These are phyloP conservation scores for Pygmarrhopalites habei DNA, from an alignment of 1,140 invertebrate genomes.

Conservation along the genomic window DNA sequence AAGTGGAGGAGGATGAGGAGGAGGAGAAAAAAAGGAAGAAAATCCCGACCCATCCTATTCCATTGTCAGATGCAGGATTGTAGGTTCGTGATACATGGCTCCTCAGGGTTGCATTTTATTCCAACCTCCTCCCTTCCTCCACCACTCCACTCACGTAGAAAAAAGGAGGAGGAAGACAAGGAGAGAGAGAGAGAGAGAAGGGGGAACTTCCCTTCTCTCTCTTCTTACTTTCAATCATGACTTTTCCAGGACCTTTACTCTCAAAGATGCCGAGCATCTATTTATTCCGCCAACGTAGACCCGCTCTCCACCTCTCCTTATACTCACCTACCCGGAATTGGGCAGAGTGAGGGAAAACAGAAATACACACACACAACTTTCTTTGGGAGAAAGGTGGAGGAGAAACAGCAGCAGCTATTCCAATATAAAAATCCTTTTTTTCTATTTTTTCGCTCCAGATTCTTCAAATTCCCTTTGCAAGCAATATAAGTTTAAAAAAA, in stretches of 20 bases:
- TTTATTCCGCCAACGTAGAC: constrained; percentile 3
- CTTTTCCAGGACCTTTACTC: no score
- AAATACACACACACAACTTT: background rate
- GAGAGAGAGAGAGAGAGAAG: background rate
- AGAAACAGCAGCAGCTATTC: no score
- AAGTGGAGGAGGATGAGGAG: background rate
- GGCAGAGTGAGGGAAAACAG: no score
- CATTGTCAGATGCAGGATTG: constrained; percentile 36
- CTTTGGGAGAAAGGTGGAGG: background rate
- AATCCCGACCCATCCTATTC: constrained; percentile 15
- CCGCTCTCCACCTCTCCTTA: no score
- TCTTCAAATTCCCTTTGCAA: no score
- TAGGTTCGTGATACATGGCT: constrained; percentile 32
- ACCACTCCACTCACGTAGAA: no score
- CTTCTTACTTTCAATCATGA: constrained; percentile 26
- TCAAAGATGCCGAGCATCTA: no score
- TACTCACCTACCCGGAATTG: no score
- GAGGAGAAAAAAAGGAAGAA: no score
- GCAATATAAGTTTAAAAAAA: no score
- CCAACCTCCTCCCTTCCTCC: constrained; percentile 3
- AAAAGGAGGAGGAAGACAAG: background rate
- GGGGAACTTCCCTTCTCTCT: background rate
- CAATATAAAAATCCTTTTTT: no score
- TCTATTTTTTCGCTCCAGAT: no score
- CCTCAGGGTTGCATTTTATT: constrained; percentile 26